Base-by-base conservation (phyloP, 2,888 invertebrate genomes). In the Kryphioiulus occultus region DNA sequence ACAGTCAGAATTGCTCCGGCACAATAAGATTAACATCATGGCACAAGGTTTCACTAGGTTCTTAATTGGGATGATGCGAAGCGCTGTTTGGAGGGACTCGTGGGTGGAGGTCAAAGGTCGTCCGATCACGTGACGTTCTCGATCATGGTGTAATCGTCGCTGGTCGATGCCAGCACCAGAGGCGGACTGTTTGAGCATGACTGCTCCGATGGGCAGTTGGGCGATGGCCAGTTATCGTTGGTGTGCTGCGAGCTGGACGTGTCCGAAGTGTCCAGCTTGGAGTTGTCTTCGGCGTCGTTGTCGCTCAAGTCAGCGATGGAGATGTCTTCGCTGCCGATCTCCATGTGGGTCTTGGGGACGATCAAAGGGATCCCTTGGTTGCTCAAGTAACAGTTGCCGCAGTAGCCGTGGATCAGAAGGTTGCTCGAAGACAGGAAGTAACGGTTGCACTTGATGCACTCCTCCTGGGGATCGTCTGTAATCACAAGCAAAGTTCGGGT, bases 401-500 rank as follows among this genome's bases (percentile, higher is more conserved):
- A 89, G 44, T 88, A 89, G 78, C 89, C 89, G 83, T 89, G 89
- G 17, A 89, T 85, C n/a, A 89, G 85, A 78, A 88, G 32, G 68
- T 89, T 87, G 84, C 88, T 89, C 22, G 89, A 88, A 22, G 89
- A 82, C 88, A 93, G 90, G 91, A 92, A 94, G 89, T 92, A 92
- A 91, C 94, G 94, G 78, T 94, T 94, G 90, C 94, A 94, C 86
- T 93, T 92, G 87, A 93, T 92, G 91, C 94, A 94, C 91, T 94
- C 94, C 90, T 94, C 94, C 91, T 94, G 94, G 3, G 93, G 93
- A 90, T 94, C 94, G 89, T 94, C 94, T 94, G 91, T 32, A 91
- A 90, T 82, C 89, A 19, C 89, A 88, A 89, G 86, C 88, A 87
- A 85, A 53, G 1, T n/a, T 15, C 5, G 47, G 17, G 47, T 47